These are phyloP conservation scores for Drosophila dunni DNA, from an alignment of 1,140 invertebrate species.

Conservation along the genomic window DNA sequence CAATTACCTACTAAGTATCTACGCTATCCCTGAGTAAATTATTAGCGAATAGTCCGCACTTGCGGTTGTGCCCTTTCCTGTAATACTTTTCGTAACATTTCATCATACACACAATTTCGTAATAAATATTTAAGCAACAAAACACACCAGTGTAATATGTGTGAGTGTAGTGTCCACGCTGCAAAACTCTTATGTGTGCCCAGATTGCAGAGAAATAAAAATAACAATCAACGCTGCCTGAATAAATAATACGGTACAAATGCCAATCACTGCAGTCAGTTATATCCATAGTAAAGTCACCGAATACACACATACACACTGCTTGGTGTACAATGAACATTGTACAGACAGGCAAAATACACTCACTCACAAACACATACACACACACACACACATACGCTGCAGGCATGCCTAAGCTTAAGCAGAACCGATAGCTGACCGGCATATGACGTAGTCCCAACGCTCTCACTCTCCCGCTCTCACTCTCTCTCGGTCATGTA, in stretches of 20 bases:
- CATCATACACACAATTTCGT: conserved; percentile 14
- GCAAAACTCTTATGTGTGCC: conserved; percentile 18
- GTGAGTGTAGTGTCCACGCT: background rate
- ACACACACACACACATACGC: background rate
- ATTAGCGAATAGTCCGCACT: background rate
- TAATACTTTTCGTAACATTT: conserved; percentile 11
- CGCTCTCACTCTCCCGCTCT: background rate
- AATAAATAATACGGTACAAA: conserved; percentile 39
- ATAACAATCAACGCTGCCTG: conserved; percentile 35
- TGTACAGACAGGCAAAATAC: background rate
- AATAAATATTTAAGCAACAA: conserved; percentile 41
- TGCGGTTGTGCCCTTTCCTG: background rate
- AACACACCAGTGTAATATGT: background rate
- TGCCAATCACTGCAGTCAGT: conserved; percentile 20
- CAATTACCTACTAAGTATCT: no score
- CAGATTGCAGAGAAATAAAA: conserved; percentile 21
- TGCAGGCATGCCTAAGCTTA: conserved; percentile 2
- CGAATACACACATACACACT: conserved; percentile 9
- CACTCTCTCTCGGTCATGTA: background rate
- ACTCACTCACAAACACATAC: background rate
- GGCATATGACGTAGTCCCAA: conserved; percentile 20
- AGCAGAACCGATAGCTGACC: conserved; percentile 11
- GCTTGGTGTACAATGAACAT: conserved; percentile 2
- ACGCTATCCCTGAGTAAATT: no score
- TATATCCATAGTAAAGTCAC: conserved; percentile 6